These are phyloP conservation scores for Timema cristinae DNA, from an alignment of 2,888 invertebrate species.

Conservation along the genomic window DNA sequence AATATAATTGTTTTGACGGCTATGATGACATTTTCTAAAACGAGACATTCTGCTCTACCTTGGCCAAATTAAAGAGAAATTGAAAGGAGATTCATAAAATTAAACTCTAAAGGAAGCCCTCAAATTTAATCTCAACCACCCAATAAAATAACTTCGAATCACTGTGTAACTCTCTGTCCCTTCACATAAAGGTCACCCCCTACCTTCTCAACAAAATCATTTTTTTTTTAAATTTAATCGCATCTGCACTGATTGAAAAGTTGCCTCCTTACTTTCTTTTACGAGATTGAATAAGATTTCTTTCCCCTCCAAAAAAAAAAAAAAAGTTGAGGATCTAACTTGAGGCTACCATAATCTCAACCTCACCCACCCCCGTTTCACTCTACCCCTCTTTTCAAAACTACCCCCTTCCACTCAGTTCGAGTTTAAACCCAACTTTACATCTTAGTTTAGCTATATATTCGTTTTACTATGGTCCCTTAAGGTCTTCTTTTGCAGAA, in stretches of 20 bases:
- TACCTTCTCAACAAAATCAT: too few relatives aligned
- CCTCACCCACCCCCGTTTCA: not conserved
- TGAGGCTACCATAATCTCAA: constrained; percentile 1
- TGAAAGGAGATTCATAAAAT: too few relatives aligned
- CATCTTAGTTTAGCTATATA: constrained; percentile 17
- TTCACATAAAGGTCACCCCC: too few relatives aligned
- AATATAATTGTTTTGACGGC: too few relatives aligned
- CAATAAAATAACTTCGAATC: too few relatives aligned
- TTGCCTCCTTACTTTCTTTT: not conserved
- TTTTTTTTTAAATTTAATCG: not conserved
- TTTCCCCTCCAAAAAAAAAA: not conserved
- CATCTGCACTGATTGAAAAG: constrained; percentile 15
- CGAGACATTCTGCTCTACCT: too few relatives aligned
- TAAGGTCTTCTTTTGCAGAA: not conserved
- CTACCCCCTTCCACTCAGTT: too few relatives aligned
- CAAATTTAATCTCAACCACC: too few relatives aligned
- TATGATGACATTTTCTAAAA: too few relatives aligned
- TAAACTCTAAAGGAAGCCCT: too few relatives aligned
- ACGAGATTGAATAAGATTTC: constrained; percentile 13
- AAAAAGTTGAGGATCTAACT: not conserved
- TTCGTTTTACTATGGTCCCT: constrained; percentile 9
- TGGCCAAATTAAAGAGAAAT: too few relatives aligned
- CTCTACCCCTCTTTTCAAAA: not conserved
- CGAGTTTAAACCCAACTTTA: constrained; percentile 12
- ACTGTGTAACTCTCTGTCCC: too few relatives aligned